Evolutionary conservation across 2,113 vertebrate genomes (phyloP).

Genomic region (Halichoeres trimaculatus): DNA sequence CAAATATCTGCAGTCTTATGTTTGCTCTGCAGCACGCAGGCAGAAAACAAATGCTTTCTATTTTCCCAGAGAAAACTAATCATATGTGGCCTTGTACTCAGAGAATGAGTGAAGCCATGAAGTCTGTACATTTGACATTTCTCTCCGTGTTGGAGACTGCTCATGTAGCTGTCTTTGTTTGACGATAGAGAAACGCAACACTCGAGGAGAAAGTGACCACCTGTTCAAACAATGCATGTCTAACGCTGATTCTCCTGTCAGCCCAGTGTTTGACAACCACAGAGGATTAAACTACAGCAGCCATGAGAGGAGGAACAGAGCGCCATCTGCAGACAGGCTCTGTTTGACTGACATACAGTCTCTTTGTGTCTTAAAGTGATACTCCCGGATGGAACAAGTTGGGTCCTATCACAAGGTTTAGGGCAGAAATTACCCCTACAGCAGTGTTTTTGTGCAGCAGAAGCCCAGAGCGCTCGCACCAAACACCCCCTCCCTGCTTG

Average conservation of each 20-base stretch:
- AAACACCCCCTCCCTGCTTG: no score
- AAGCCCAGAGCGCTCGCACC: no score
- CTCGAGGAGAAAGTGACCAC: background rate
- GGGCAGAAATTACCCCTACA: no score
- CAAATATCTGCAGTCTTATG: background rate
- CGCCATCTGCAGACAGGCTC: background rate
- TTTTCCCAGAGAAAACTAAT: constrained; percentile 8
- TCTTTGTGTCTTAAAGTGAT: no score
- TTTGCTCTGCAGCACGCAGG: constrained; percentile 5
- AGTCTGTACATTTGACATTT: background rate
- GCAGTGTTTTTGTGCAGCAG: no score
- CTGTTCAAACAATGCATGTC: background rate
- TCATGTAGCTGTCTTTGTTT: background rate
- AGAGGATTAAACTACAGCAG: constrained; percentile 7
- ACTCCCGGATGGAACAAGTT: no score
- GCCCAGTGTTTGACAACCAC: background rate
- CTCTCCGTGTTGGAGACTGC: background rate
- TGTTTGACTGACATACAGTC: no score
- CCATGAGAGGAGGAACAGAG: background rate
- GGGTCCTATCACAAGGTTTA: no score
- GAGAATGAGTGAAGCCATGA: background rate
- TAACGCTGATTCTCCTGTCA: background rate
- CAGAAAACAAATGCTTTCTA: constrained; percentile 14
- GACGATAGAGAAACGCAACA: background rate
- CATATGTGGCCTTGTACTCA: constrained; percentile 15